These are phyloP conservation scores for Prorops nasuta DNA, from an alignment of 1,140 invertebrate genomes.

Conservation along the genomic window DNA sequence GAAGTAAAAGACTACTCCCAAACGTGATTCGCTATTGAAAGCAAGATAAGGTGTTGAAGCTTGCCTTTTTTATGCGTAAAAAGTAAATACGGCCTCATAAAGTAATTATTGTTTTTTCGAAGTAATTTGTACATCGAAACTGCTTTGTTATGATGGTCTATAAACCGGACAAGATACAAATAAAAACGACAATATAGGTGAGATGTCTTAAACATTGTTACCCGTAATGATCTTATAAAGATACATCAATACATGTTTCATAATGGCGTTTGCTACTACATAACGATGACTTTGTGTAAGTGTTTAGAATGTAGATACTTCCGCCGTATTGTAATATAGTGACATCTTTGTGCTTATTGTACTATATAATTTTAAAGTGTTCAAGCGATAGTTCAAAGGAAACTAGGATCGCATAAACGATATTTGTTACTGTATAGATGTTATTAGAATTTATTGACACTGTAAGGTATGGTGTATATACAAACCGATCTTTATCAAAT, in stretches of 20 bases:
- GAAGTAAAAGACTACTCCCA: neutral
- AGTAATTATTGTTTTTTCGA: no score
- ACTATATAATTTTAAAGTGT: slow-evolving; percentile 49
- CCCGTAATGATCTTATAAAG: slow-evolving; percentile 23
- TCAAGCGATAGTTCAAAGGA: slow-evolving; percentile 29
- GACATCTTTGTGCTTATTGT: slow-evolving; percentile 51
- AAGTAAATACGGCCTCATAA: no score
- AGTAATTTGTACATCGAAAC: no score
- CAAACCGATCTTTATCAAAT: slow-evolving; percentile 44
- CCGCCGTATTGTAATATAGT: slow-evolving; percentile 47
- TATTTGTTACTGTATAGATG: slow-evolving; percentile 41
- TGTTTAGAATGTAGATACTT: slow-evolving; percentile 34
- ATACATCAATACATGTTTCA: slow-evolving; percentile 39
- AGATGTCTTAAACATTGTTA: slow-evolving; percentile 18
- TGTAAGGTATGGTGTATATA: slow-evolving; percentile 27
- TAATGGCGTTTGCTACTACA: slow-evolving; percentile 44
- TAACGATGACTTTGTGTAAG: slow-evolving; percentile 36
- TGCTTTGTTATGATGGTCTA: no score
- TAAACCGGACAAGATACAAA: neutral
- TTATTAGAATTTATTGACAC: slow-evolving; percentile 36
- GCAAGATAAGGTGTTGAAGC: no score
- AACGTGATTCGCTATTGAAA: neutral
- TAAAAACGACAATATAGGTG: neutral
- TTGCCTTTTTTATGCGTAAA: no score
- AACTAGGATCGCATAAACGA: slow-evolving; percentile 33